These are phyloP conservation scores for Alaudala cheleensis DNA, from an alignment of 2,113 vertebrate species.

Conservation along the genomic window DNA sequence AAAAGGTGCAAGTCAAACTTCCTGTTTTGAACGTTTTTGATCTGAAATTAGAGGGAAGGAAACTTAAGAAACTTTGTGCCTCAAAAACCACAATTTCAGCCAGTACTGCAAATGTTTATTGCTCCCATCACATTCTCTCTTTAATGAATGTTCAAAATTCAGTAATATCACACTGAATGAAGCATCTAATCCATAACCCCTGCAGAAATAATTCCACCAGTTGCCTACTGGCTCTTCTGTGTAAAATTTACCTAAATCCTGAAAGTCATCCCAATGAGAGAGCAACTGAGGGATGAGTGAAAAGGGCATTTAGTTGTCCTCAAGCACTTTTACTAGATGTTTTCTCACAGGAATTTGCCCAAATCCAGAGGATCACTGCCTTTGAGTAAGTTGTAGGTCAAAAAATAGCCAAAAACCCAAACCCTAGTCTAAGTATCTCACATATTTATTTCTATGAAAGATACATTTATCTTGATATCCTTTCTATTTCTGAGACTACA, in stretches of 20 bases:
- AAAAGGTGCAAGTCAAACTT: slow-evolving; percentile 41
- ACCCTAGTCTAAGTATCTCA: neutral
- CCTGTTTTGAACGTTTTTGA: slow-evolving; percentile 64
- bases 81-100: slow-evolving; percentile 25
- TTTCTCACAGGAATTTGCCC: neutral
- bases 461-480: neutral
- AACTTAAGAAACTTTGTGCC: slow-evolving; percentile 28
- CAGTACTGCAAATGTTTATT: neutral
- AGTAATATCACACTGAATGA: neutral
- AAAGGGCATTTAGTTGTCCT: neutral
- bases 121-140: neutral
- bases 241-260: neutral
- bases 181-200: neutral
- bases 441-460: neutral
- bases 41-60: slow-evolving; percentile 58
- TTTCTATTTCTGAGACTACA: neutral
- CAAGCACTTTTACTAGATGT: neutral
- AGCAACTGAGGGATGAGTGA: neutral
- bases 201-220: neutral
- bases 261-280: neutral
- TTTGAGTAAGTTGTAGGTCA: neutral
- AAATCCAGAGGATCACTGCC: neutral
- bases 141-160: neutral
- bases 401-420: neutral
- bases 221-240: neutral